Evolutionary conservation across 2,888 invertebrate genomes (phyloP).

Genomic region (Agrilus mali): DNA sequence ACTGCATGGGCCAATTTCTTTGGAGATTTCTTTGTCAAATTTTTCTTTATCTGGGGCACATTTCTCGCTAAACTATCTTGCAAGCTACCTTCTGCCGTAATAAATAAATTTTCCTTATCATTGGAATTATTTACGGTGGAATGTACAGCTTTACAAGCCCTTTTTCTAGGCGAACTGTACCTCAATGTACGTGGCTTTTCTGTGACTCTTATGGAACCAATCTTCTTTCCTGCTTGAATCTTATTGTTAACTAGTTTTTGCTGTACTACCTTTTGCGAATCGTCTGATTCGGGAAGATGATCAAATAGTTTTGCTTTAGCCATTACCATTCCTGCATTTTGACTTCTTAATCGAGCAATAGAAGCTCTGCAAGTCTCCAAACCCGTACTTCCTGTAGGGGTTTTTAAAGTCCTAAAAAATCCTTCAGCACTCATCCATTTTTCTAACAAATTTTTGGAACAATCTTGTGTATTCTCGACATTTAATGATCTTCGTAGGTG

Average conservation of each 20-base stretch:
- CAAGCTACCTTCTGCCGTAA: constrained; percentile 9
- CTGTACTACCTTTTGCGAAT: constrained; percentile 5
- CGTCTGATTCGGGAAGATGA: constrained; percentile 25
- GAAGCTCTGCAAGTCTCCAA: constrained; percentile 54
- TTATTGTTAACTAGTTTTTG: constrained; percentile 2
- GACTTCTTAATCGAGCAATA: constrained; percentile 54
- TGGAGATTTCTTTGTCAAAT: constrained; percentile 42
- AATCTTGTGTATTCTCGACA: constrained; percentile 1
- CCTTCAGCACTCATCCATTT: constrained; percentile 33
- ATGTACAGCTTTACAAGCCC: constrained; percentile 5
- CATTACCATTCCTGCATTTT: constrained; percentile 70
- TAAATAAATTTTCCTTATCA: constrained; percentile 11
- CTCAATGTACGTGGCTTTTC: constrained; percentile 14
- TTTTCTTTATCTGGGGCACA: constrained; percentile 47
- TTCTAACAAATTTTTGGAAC: constrained; percentile 16
- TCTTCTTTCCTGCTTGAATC: constrained; percentile 15
- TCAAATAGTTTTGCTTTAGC: constrained; percentile 70
- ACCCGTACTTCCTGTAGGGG: constrained; percentile 37
- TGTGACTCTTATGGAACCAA: constrained; percentile 16
- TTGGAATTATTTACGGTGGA: constrained; percentile 4
- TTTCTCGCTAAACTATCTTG: constrained; percentile 16
- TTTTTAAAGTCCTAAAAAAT: constrained; percentile 35
- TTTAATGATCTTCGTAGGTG: no score
- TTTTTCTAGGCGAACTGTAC: constrained; percentile 22
- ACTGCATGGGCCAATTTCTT: constrained; percentile 41